Evolutionary conservation across 2,113 vertebrate genomes (phyloP), one percentile per base, ranked within the genome.

Genomic region (Hiodon alosoides): DNA sequence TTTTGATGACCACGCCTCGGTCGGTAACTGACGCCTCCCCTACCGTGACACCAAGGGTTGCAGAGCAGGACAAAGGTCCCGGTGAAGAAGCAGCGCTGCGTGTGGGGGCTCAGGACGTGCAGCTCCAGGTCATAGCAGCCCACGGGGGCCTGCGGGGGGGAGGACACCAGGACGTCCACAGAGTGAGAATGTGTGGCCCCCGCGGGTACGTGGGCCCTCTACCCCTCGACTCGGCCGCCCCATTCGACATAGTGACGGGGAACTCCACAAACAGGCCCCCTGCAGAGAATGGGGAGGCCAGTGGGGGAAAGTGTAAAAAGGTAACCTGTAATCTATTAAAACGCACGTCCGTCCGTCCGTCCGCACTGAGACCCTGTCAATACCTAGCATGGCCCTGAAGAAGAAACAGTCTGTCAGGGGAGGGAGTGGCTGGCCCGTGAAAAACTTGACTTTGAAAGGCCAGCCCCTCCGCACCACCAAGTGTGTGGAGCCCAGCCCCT

Each of bases 11-110:
- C 73, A 75, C 5, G 8, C 62, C n/a, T 16, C 62, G 6, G 6
- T 7, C 3, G 13, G 14, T 4, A 3, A n/a, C 14, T 0, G 13
- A 68, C 14, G 13, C 8, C 51, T 53, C 3, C 13, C 76, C 52
- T 54, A 86, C 87, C 74, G 75, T 79, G 78, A 8, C 82, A 72
- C 88, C 87, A 89, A 16, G 87, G 88, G 77, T 88, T 88, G 81
- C 76, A 88, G 52, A 87, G 83, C 69, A 89, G 73, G 61, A 86
- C 80, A 77, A 89, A 87, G 0, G 5, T 51, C 7, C 85, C 88
- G 5, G 80, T 14, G 6, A 1, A 0, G 14, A 78, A 86, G 55
- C 13, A 82, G n/a, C 3, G 60, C 46, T 31, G 65, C 51, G 4
- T 0, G 46, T 0, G 0, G 0, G 0, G 1, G 14, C 71, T 70